phyloP scores from a whole-genome alignment of 2,888 invertebrate species.

The Diogma glabrata region DNA sequence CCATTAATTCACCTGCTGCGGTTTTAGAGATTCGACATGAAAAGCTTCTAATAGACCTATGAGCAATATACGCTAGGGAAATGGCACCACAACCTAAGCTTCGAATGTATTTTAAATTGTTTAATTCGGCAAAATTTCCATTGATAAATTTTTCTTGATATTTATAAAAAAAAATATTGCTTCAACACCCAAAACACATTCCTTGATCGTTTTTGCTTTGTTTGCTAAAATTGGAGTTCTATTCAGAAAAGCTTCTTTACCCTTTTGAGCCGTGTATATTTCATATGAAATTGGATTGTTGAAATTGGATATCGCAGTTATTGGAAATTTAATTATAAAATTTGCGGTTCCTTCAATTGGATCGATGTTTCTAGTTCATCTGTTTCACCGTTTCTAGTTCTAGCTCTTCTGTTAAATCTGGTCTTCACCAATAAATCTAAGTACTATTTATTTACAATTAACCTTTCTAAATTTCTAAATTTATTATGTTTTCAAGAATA shows the following conservation, averaged over 20 bases:
- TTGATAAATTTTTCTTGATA: too few species aligned
- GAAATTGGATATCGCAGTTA: constrained; percentile 57
- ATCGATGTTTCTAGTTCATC: constrained; percentile 80
- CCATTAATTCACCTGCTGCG: constrained; percentile 60
- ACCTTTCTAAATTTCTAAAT: not conserved
- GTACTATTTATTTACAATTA: constrained; percentile 11
- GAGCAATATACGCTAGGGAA: constrained; percentile 57
- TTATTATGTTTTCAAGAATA: not conserved
- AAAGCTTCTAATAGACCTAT: constrained; percentile 54
- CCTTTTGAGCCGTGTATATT: constrained; percentile 56
- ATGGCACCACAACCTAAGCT: constrained; percentile 61
- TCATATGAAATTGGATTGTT: constrained; percentile 61
- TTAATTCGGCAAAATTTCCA: too few species aligned
- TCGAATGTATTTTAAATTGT: constrained; percentile 35
- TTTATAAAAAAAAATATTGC: constrained; percentile 16
- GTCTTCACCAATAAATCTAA: constrained; percentile 70
- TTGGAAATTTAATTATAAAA: constrained; percentile 59
- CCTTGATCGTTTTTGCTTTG: constrained; percentile 13
- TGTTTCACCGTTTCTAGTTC: too few species aligned
- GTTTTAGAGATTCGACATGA: constrained; percentile 55
- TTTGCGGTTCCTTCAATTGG: constrained; percentile 83
- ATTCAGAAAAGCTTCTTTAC: constrained; percentile 65
- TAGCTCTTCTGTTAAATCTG: constrained; percentile 56
- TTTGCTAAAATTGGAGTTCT: constrained; percentile 40
- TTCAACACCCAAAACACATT: not conserved